Evolutionary conservation across 2,797 vertebrate genomes (phyloP).

Genomic region (Carcharodon carcharias): DNA sequence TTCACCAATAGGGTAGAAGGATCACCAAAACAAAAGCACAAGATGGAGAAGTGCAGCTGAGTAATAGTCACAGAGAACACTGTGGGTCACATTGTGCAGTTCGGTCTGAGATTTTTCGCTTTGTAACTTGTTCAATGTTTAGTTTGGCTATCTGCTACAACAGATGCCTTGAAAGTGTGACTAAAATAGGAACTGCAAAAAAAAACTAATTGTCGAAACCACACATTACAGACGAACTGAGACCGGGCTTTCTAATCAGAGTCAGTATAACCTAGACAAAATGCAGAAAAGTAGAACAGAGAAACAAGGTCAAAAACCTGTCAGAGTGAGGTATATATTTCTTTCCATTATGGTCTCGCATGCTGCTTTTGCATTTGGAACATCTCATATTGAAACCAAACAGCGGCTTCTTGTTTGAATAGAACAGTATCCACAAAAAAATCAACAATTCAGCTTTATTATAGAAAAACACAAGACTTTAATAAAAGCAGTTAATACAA

Average conservation of each 20-base stretch:
- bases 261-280: not conserved
- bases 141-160: not conserved
- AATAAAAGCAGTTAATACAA: not conserved
- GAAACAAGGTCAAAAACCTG: not conserved
- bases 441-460: slow-evolving; percentile 6
- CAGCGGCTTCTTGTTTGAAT: not conserved
- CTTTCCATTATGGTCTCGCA: not conserved
- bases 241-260: not conserved
- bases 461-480: not conserved
- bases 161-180: not conserved
- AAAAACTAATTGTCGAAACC: not conserved
- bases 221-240: not conserved
- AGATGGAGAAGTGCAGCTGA: not conserved
- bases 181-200: not conserved
- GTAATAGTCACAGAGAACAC: not conserved
- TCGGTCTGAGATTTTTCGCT: not conserved
- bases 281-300: not conserved
- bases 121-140: not conserved
- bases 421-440: not conserved
- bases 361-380: not conserved
- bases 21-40: not conserved
- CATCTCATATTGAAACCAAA: not conserved
- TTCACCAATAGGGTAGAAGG: not conserved
- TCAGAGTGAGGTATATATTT: not conserved
- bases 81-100: too few relatives aligned